Evolutionary conservation across 2,113 vertebrate genomes (phyloP), one percentile per base, ranked within the genome.

Genomic region (Mionectes macconnelli): DNA sequence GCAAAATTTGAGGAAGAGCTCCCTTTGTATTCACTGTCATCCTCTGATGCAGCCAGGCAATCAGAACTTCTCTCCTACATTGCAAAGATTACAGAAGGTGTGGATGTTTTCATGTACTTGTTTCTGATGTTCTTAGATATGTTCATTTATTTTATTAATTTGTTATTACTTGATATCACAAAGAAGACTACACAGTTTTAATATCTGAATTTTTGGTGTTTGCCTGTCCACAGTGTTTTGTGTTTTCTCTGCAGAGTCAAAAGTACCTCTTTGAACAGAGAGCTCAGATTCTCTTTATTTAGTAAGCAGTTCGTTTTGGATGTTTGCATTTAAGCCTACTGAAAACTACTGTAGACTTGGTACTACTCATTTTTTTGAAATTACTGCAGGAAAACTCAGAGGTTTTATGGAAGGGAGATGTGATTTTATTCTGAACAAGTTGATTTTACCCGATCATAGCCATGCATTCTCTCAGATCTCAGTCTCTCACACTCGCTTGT

Each of bases 1-100:
- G 63, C 94, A 72, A 99, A 99, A 94, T 99, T 99, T 98, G 98
- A 99, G 95, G 98, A 99, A 82, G 99, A 99, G 44, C 99, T 99
- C 30, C 99, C 99, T 8, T 92, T 99, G 35, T 98, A 98, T 52
- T 97, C 98, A 9, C 96, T 98, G 35, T 88, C 98, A 28, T 92
- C 98, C 37, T 96, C 82, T 63, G 98, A 98, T 37, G 98, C 93
- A 59, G 97, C 98, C 76, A 98, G 97, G 81, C 98, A 98, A 52
- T 97, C 97, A 1, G 98, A 99, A 90, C 98, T 99, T 77, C 98
- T 99, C 42, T 97, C 98, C 10, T 98, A 98, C 42, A 98, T 99
- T 91, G 97, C 99, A 37, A 97, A 98, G 87, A 97, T 99, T 87
- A 98, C 97, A 42, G 98, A 99, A 96, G 99, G 99, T 99, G 80